Evolutionary conservation across 1,140 invertebrate genomes (phyloP).

Genomic region (Zaprionus gabonicus): DNA sequence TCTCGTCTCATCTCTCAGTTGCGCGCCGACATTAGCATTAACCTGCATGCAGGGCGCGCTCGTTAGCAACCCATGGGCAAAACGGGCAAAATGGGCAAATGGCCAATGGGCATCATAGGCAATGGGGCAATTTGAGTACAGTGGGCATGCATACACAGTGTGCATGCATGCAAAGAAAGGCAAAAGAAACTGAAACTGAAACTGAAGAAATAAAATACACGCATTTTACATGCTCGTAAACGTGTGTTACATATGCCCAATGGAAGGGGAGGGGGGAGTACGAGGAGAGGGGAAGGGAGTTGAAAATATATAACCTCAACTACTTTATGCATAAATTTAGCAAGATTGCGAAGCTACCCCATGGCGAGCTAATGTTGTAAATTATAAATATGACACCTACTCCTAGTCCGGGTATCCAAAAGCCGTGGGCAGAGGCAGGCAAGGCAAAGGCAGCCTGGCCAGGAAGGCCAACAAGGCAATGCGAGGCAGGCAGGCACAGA

Average conservation of each 20-base stretch:
- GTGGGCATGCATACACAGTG: slow-evolving; percentile 18
- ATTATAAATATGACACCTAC: slow-evolving; percentile 83
- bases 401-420: slow-evolving; percentile 55
- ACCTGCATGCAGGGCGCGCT: slow-evolving; percentile 37
- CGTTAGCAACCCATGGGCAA: slow-evolving; percentile 47
- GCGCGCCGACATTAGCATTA: slow-evolving; percentile 45
- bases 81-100: not conserved
- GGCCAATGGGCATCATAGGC: slow-evolving; percentile 41
- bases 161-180: slow-evolving; percentile 30
- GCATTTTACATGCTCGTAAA: slow-evolving; percentile 82
- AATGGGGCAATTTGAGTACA: slow-evolving; percentile 14
- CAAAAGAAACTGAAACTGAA: slow-evolving; percentile 49
- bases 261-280: not conserved
- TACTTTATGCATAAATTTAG: slow-evolving; percentile 82
- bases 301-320: slow-evolving; percentile 79
- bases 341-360: slow-evolving; percentile 81
- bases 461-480: slow-evolving; percentile 29
- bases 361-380: slow-evolving; percentile 83
- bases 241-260: slow-evolving; percentile 79
- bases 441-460: not conserved
- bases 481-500: slow-evolving; percentile 6
- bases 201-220: slow-evolving; percentile 78
- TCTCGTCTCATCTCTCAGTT: slow-evolving; percentile 1
- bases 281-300: not conserved
- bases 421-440: slow-evolving; percentile 14